Conservation (phyloP, 92 coral and sea anemone species). For the Actinernus sp. region DNA sequence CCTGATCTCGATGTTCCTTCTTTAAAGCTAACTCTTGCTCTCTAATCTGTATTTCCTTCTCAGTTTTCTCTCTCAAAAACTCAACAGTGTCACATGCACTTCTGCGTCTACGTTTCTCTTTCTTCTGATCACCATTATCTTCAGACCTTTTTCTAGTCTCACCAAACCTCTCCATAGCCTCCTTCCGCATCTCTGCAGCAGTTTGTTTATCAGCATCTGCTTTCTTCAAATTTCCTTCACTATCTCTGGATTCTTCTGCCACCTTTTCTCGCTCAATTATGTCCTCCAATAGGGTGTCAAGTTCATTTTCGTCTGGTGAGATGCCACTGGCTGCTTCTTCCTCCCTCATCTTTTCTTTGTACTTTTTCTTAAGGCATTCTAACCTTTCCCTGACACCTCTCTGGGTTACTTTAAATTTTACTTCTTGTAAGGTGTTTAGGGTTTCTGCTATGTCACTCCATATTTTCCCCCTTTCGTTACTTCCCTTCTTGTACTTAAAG, state of each 20-base stretch:
- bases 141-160: slow-evolving; percentile 45
- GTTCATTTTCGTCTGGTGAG: slow-evolving; percentile 23
- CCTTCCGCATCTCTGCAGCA: slow-evolving; percentile 40
- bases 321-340: slow-evolving; percentile 38
- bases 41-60: slow-evolving; percentile 26
- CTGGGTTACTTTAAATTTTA: slow-evolving; percentile 27
- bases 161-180: slow-evolving; percentile 50
- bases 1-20: slow-evolving; percentile 39
- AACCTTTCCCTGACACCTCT: slow-evolving; percentile 49
- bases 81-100: slow-evolving; percentile 38
- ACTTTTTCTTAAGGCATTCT: slow-evolving; percentile 34
- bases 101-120: slow-evolving; percentile 5
- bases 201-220: slow-evolving; percentile 33
- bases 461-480: slow-evolving; percentile 22
- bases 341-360: slow-evolving; percentile 19
- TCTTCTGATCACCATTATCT: slow-evolving; percentile 24
- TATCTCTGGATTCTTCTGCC: slow-evolving; percentile 35
- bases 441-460: slow-evolving; percentile 41
- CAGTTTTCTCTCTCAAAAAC: slow-evolving; percentile 29
- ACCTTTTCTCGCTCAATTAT: slow-evolving; percentile 41
- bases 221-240: slow-evolving; percentile 21
- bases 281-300: slow-evolving; percentile 21
- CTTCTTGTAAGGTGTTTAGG: slow-evolving; percentile 7
- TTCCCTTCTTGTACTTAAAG: slow-evolving; percentile 18
- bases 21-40: slow-evolving; percentile 40